Conservation (phyloP, 2,888 invertebrate genomes). For the Sarcophaga variegata region DNA sequence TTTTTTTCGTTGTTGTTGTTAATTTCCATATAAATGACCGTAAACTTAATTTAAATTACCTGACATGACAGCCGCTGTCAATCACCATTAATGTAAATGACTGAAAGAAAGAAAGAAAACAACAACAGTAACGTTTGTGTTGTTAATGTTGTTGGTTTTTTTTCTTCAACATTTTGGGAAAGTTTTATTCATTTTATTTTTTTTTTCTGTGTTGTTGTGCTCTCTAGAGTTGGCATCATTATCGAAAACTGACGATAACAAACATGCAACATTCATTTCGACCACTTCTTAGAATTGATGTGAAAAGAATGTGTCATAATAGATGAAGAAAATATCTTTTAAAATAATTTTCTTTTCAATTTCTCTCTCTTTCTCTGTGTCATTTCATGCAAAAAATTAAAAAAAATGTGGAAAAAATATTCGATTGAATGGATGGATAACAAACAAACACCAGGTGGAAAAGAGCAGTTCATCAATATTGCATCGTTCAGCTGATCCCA, state of each 20-base stretch:
- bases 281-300: conserved; percentile 33
- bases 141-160: neutral
- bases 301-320: conserved; percentile 11
- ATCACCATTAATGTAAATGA: conserved; percentile 58
- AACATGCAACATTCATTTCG: conserved; percentile 49
- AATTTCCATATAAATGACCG: conserved; percentile 32
- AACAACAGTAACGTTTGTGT: conserved; percentile 43
- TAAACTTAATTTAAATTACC: conserved; percentile 55
- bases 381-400: conserved; percentile 33
- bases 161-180: neutral
- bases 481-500: conserved; percentile 88
- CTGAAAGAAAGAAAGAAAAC: neutral
- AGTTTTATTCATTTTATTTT: neutral
- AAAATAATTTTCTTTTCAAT: conserved; percentile 40
- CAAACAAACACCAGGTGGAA: conserved; percentile 77
- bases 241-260: neutral
- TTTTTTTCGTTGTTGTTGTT: neutral
- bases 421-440: conserved; percentile 5
- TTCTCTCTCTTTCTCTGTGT: conserved; percentile 8
- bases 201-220: neutral
- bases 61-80: conserved; percentile 49
- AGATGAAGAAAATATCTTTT: conserved; percentile 23
- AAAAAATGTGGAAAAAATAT: neutral
- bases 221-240: conserved; percentile 1
- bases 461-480: conserved; percentile 83